Base-by-base conservation (phyloP, 2,113 vertebrate species). In the Leptobrachium leishanense region DNA sequence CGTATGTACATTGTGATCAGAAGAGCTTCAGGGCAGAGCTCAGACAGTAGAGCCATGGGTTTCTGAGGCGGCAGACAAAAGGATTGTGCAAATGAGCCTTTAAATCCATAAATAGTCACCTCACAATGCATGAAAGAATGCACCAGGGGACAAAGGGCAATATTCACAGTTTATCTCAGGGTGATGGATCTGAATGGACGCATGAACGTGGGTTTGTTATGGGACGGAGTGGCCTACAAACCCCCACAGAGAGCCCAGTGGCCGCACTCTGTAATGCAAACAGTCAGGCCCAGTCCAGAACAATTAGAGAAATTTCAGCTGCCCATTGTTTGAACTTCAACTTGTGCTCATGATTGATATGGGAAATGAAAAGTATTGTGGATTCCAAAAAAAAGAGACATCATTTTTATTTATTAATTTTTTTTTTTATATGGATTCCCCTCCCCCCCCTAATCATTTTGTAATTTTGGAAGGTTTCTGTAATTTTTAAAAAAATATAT, bases 51-150 rank as follows among this genome's bases (percentile, higher is more conserved):
- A 89, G 87, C 89, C 43, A 88, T 89, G 90, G 89, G 92, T 91
- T 89, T 88, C 90, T 85, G 53, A 89, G 92, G 91, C 90, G 88
- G 86, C 94, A 94, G 95, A 98, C 96, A 98, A 98, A 98, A 93
- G 94, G 94, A 95, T 96, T 98, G 95, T 97, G 95, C 95, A 96
- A 97, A 98, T 96, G 95, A 97, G 95, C 94, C 96, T 96, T 97
- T 96, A 96, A 96, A 96, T 95, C 94, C 94, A 93, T 96, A 96
- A 98, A 97, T 95, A 96, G 95, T 96, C 92, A 86, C 90, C 83
- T 89, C 94, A 98, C 96, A 96, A 98, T 95, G 93, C 94, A 89
- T 89, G 91, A 91, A 97, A 96, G 96, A 98, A 97, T 97, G 95
- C 85, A 77, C 84, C 6, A 2, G 64, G 66, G 94, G 94, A 96